phyloP scores from a whole-genome alignment of 1,140 invertebrate genomes.

The Caenorhabditis remanei region DNA sequence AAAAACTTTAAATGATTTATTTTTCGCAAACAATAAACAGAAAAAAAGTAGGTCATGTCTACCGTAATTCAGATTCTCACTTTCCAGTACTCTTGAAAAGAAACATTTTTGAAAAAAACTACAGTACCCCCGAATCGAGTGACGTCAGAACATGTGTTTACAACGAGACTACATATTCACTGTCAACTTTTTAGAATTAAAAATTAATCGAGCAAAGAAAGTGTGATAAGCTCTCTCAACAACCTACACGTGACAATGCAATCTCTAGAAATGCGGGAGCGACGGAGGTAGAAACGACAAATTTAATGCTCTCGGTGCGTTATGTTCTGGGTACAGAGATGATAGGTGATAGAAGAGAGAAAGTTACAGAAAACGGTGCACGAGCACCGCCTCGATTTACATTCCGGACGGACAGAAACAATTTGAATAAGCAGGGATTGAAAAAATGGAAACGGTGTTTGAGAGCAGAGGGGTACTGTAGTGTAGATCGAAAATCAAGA shows the following conservation, averaged over 20 bases:
- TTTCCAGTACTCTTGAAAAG: no score
- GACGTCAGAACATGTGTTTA: slow-evolving; percentile 31
- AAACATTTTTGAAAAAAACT: neutral
- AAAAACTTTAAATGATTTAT: no score
- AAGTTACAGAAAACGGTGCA: neutral
- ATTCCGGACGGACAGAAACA: neutral
- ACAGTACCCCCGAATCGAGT: neutral
- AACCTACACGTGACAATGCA: slow-evolving; percentile 25
- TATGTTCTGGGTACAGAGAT: slow-evolving; percentile 43
- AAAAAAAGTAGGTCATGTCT: no score
- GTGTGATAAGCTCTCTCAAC: slow-evolving; percentile 18
- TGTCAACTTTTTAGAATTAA: slow-evolving; percentile 5
- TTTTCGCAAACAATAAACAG: no score
- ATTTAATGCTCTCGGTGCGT: slow-evolving; percentile 51
- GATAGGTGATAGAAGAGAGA: neutral
- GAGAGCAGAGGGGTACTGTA: neutral
- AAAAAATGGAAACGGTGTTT: neutral
- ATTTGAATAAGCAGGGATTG: slow-evolving; percentile 16
- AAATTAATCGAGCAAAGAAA: slow-evolving; percentile 47
- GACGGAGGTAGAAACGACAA: slow-evolving; percentile 8
- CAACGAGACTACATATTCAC: slow-evolving; percentile 11
- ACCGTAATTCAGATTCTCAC: no score
- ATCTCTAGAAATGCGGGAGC: slow-evolving; percentile 23
- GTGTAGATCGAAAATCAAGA: neutral
- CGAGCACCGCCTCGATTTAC: slow-evolving; percentile 8